phyloP scores from a whole-genome alignment of 2,113 vertebrate genomes.

The Otis tarda region DNA sequence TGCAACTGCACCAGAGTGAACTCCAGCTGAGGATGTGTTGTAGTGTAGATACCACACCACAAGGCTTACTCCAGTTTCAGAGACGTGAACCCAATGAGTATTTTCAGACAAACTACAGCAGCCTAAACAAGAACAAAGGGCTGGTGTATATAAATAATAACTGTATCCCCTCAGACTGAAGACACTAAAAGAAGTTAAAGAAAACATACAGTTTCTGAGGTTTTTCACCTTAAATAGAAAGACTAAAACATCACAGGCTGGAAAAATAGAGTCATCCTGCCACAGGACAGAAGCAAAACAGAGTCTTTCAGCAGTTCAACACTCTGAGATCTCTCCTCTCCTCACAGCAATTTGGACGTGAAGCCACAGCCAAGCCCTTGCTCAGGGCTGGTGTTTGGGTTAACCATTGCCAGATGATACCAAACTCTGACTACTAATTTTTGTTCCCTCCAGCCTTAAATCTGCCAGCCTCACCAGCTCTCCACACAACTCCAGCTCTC shows the following conservation, averaged over 20 bases:
- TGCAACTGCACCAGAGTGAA: rapidly evolving
- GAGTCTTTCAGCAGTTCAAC: not conserved
- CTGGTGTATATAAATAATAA: slow-evolving; percentile 28
- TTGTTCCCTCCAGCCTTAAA: not conserved
- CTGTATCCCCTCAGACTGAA: not conserved
- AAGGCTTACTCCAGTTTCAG: not conserved
- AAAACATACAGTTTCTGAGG: slow-evolving; percentile 48
- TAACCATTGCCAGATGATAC: not conserved
- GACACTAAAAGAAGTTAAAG: not conserved
- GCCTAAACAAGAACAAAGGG: slow-evolving; percentile 47
- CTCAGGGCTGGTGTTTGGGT: not conserved
- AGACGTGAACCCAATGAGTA: not conserved
- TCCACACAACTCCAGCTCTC: not conserved
- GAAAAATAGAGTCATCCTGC: slow-evolving; percentile 32
- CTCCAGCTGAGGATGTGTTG: not conserved
- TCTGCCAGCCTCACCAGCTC: not conserved
- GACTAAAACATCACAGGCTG: not conserved
- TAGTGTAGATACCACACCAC: not conserved
- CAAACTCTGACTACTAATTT: not conserved
- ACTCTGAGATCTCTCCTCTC: not conserved
- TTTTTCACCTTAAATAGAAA: slow-evolving; percentile 54
- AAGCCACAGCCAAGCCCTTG: not conserved
- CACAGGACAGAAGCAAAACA: slow-evolving; percentile 31
- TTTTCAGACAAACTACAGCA: slow-evolving; percentile 29
- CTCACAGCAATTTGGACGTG: not conserved